Evolutionary conservation across 2,888 invertebrate species (phyloP), one percentile per base, ranked within the genome.

Genomic region (Tolmerus cingulatus): DNA sequence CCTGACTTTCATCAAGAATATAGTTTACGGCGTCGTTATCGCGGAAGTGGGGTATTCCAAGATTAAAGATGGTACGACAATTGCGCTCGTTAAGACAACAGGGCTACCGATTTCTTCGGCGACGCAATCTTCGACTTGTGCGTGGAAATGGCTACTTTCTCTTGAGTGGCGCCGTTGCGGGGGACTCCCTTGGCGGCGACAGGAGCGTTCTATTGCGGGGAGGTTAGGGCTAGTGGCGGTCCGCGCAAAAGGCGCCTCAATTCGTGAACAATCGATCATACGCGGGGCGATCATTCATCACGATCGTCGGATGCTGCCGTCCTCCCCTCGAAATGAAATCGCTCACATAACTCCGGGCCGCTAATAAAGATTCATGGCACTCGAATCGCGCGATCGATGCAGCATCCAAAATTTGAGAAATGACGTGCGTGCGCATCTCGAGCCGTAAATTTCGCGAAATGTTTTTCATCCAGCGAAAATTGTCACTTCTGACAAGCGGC

Each of bases 381-480:
- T n/a, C 78, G 43, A 5, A 43, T 23, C 12, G 27, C 14, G 14
- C 78, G 23, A 78, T 43, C 23, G 23, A 14, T 34, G n/a, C 40
- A 14, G 40, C 37, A 46, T 43, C n/a, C 23, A 23, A 43, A 40
- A 78, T 43, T 78, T 78, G 78, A 78, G 46, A 43, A 78, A 43
- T 78, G 78, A 78, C 9, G 23, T 78, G 78, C 78, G 78, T 78
- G 78, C 78, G 46, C 78, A 78, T 78, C 78, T 43, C 37, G 37
- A 78, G 43, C 40, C 78, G 78, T 19, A 43, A 37, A 78, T 43
- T 78, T 19, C 78, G 37, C 37, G 23, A 78, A 78, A 78, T 78
- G 40, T 78, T 78, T 78, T 66, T 66, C 66, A 66, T 66, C 66
- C 23, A 12, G 12, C 66, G 19, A 43, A 78, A 43, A 78, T 78